Evolutionary conservation across 2,113 vertebrate species (phyloP), one percentile per base, ranked within the genome.

Genomic region (Nicator chloris): DNA sequence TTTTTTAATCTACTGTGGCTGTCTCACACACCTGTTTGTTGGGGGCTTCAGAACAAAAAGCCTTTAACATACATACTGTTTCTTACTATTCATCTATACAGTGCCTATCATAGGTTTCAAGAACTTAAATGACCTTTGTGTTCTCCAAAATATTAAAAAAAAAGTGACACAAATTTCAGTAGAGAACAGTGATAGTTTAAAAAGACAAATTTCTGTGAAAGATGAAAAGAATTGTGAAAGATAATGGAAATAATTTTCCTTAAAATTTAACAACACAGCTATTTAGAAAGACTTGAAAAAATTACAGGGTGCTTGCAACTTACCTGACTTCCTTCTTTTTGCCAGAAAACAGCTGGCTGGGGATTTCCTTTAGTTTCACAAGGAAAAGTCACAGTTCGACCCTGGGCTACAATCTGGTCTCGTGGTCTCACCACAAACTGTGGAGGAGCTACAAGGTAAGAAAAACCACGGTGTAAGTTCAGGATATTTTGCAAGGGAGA

Each of bases 311-410:
- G 11, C 35, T 50, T 65, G 54, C 61, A 79, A 95, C 98, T 98
- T 97, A 99, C 99, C 99, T 99, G 99, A 92, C 99, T 99, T 82
- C 99, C 99, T 97, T 99, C 99, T 95, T 99, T 99, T 96, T 99
- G 99, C 99, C 99, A 99, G 97, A 99, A 99, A 78, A 99, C 99
- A 51, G 99, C 99, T 70, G 99, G 99, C 86, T 99, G 99, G 33
- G 99, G 99, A 95, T 99, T 99, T 93, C 99, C 99, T 98, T 99
- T 99, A 71, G 99, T 99, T 98, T 99, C 99, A 97, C 99, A 99
- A 33, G 99, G 99, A 97, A 99, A 99, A 82, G 98, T 99, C 92
- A 99, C 98, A 9, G 98, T 99, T 73, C 99, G 98, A 60, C 99
- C 99, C 95, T 99, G 99, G 68, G 99, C 98, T 96, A 99, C 99